phyloP scores from a whole-genome alignment of 2,888 invertebrate species.

The Coelinius sp. region DNA sequence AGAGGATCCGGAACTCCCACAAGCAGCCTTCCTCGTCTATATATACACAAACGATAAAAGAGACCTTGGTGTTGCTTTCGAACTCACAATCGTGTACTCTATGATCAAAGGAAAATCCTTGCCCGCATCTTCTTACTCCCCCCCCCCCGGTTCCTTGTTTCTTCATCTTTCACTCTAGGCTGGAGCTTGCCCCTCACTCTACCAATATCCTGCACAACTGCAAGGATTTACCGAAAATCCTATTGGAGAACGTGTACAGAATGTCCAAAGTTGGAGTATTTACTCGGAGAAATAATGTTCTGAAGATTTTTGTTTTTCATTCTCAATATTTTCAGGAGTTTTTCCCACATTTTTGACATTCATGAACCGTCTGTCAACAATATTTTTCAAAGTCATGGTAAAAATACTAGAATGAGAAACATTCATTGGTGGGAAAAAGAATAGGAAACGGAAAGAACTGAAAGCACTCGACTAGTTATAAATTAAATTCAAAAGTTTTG shows the following conservation, averaged over 20 bases:
- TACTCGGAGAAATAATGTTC: background rate
- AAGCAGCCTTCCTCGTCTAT: background rate
- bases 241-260: background rate
- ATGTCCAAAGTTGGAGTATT: background rate
- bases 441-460: constrained; percentile 36
- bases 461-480: constrained; percentile 49
- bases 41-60: constrained; percentile 20
- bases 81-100: constrained; percentile 34
- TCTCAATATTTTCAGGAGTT: background rate
- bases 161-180: constrained; percentile 24
- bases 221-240: background rate
- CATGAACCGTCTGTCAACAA: background rate
- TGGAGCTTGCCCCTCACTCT: background rate
- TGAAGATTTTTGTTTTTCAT: background rate
- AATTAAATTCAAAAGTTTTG: constrained; percentile 51
- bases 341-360: background rate
- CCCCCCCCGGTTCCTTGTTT: constrained; percentile 25
- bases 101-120: constrained; percentile 36
- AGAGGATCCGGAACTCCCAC: constrained; percentile 53
- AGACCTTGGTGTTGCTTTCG: constrained; percentile 32
- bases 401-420: constrained; percentile 28
- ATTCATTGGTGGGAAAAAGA: constrained; percentile 5
- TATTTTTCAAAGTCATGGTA: constrained; percentile 18
- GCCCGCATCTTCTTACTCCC: constrained; percentile 20
- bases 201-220: constrained; percentile 3